Evolutionary conservation across 2,888 invertebrate genomes (phyloP).

Genomic region (Melipona beecheii): DNA sequence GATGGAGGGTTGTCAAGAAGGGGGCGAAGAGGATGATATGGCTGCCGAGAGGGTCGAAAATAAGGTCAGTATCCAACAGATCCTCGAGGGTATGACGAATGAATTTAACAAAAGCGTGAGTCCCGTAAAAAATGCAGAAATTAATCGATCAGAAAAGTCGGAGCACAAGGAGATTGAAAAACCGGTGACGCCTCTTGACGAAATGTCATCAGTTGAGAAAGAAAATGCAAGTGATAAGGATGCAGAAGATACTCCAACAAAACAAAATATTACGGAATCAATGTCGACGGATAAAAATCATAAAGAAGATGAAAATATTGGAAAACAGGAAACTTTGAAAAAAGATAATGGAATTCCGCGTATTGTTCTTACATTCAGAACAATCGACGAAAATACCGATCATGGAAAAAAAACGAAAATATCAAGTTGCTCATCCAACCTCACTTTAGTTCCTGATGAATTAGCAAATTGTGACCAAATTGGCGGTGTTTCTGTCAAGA

Average conservation of each 20-base stretch:
- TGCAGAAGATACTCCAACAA: slow-evolving; percentile 22
- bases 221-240: slow-evolving; percentile 15
- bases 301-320: slow-evolving; percentile 52
- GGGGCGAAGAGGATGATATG: slow-evolving; percentile 75
- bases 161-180: slow-evolving; percentile 59
- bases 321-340: slow-evolving; percentile 66
- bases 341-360: slow-evolving; percentile 85
- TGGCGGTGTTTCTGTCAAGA: slow-evolving; percentile 82
- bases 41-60: slow-evolving; percentile 73
- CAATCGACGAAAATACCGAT: slow-evolving; percentile 84
- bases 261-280: slow-evolving; percentile 34
- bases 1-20: slow-evolving; percentile 75
- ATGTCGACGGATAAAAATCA: slow-evolving; percentile 53
- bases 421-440: slow-evolving; percentile 81
- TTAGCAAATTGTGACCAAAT: slow-evolving; percentile 80
- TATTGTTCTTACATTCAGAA: slow-evolving; percentile 87
- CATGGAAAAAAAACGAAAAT: slow-evolving; percentile 82
- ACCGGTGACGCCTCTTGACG: slow-evolving; percentile 23
- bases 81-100: slow-evolving; percentile 82
- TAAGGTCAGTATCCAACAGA: slow-evolving; percentile 81
- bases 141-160: slow-evolving; percentile 53
- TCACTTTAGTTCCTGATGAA: slow-evolving; percentile 81
- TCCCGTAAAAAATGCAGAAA: slow-evolving; percentile 61
- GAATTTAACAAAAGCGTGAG: slow-evolving; percentile 80
- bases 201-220: slow-evolving; percentile 36